Base-by-base conservation (phyloP, 2,113 vertebrate genomes). In the Nycticorax nycticorax region DNA sequence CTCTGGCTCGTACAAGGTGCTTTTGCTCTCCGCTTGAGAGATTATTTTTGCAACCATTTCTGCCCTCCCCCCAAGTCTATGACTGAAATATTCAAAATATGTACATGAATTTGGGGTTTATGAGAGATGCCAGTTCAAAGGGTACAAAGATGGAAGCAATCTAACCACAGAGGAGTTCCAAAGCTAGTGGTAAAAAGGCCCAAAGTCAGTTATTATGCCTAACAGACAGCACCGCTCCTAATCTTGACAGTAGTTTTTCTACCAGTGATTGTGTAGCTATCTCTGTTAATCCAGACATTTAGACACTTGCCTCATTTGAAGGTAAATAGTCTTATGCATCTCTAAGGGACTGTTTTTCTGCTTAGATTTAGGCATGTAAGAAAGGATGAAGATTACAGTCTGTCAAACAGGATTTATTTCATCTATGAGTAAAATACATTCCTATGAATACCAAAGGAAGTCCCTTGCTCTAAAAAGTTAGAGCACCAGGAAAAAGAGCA, bases 321-420 rank as follows among this genome's bases (percentile, higher is more conserved):
- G 75, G 41, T 72, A 88, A 92, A 56, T 47, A 83, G 73, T 72
- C 30, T 52, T 48, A 68, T 8, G 33, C 13, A 43, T 72, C 48
- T 78, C 48, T 56, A 76, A 78, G 87, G 75, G 39, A 56, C 27
- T 60, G 30, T 43, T 95, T 72, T 66, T 59, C 35, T 89, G 35
- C 43, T 87, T 76, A 39, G 48, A 67, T 71, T 91, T 87, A 81
- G 30, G 52, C 33, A 33, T 48, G 39, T 43, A 78, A 84, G 62
- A 69, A 55, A 94, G 37, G 39, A 71, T 89, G 60, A 86, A 69
- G 67, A 93, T 86, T 74, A 84, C 50, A 74, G 52, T 50, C 76
- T 63, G 47, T 67, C 95, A 96, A 78, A 87, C 4, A 64, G 48
- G 84, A 85, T 94, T 96, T 89, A 78, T 71, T 95, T 78, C 47